These are phyloP conservation scores for Porites evermanni DNA, from an alignment of 92 coral and sea anemone genomes.

Conservation along the genomic window DNA sequence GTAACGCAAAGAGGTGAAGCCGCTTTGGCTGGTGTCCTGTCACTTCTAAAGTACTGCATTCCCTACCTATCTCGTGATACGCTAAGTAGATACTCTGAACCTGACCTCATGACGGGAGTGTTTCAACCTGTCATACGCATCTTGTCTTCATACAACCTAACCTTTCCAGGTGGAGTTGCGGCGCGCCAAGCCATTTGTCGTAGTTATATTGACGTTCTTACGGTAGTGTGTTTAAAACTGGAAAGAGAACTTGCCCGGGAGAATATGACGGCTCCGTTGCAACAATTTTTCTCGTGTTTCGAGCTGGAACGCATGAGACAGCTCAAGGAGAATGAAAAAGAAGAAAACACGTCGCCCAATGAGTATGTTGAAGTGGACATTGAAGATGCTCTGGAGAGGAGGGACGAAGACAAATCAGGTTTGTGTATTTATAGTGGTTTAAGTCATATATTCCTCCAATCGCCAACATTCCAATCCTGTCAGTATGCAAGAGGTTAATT, in stretches of 20 bases:
- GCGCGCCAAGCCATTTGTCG: conserved; percentile 91
- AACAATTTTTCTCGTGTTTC: conserved; percentile 92
- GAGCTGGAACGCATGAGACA: conserved; percentile 81
- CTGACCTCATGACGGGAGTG: conserved; percentile 63
- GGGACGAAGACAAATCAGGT: conserved; percentile 40
- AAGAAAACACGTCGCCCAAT: conserved; percentile 42
- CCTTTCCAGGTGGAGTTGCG: conserved; percentile 90
- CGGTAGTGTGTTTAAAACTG: conserved; percentile 82
- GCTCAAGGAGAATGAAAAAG: conserved; percentile 51
- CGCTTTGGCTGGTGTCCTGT: conserved; percentile 84
- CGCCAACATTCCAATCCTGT: no score
- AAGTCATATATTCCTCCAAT: no score
- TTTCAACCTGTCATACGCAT: conserved; percentile 89
- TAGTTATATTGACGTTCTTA: conserved; percentile 84
- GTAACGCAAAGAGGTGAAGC: conserved; percentile 89
- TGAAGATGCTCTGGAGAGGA: conserved; percentile 5
- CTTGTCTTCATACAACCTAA: conserved; percentile 81
- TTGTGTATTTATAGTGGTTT: neutral
- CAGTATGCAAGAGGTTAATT: no score
- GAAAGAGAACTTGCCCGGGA: conserved; percentile 91
- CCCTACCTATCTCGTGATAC: conserved; percentile 88
- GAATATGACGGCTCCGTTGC: conserved; percentile 84
- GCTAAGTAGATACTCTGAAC: conserved; percentile 78
- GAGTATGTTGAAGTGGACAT: conserved; percentile 7
- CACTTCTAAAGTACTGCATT: conserved; percentile 88